Conservation (phyloP, 2,888 invertebrate genomes). For the Pristionchus japonicus region DNA sequence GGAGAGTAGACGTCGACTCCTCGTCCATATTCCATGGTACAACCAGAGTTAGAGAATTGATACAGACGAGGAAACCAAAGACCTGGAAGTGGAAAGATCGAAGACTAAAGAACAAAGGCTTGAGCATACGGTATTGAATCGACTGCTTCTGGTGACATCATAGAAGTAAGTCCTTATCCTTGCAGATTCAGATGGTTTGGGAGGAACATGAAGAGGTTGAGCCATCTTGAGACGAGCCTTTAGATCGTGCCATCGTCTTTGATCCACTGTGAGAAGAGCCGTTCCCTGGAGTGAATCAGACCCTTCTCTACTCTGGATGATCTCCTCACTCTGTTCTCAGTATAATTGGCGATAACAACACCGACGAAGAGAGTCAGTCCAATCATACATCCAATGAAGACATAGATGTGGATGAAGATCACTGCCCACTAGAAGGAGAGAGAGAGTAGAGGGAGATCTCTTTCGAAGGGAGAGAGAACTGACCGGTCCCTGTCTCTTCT, state of each 20-base stretch:
- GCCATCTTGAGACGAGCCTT: constrained; percentile 98
- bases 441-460: too few species aligned
- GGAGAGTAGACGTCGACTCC: constrained; percentile 83
- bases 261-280: constrained; percentile 96
- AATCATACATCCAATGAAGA: constrained; percentile 99
- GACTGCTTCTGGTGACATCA: constrained; percentile 95
- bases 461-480: constrained; percentile 77
- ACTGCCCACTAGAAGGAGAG: constrained; percentile 79
- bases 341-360: constrained; percentile 99
- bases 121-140: constrained; percentile 83
- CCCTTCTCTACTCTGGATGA: neutral
- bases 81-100: constrained; percentile 44
- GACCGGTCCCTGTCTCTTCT: constrained; percentile 94
- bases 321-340: constrained; percentile 88
- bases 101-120: neutral
- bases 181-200: constrained; percentile 82
- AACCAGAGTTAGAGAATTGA: constrained; percentile 89
- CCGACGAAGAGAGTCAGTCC: constrained; percentile 98
- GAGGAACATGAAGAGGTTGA: constrained; percentile 96
- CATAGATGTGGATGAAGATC: constrained; percentile 98
- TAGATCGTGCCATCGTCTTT: constrained; percentile 98
- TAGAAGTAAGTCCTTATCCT: constrained; percentile 94
- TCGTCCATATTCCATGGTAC: constrained; percentile 77
- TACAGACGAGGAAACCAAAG: constrained; percentile 92
- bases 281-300: constrained; percentile 82